Evolutionary conservation across 2,797 vertebrate genomes (phyloP).

Genomic region (Brachyrhaphis roseni): DNA sequence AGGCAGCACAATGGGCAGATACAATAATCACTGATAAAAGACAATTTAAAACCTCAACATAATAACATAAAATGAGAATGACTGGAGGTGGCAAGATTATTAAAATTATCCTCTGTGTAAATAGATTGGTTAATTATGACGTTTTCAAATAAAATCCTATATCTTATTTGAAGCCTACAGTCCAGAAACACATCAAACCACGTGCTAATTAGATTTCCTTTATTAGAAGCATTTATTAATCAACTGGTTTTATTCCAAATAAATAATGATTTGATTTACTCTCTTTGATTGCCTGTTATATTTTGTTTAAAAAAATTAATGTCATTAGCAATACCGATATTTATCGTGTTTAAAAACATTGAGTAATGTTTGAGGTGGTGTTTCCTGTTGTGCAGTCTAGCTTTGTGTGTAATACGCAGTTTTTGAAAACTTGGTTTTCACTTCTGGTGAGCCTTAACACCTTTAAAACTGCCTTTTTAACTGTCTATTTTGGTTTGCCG

Average conservation of each 20-base stretch:
- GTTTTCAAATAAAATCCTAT: neutral
- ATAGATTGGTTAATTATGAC: neutral
- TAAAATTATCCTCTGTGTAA: neutral
- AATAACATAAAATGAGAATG: neutral
- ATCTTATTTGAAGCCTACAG: neutral
- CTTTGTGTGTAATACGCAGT: neutral
- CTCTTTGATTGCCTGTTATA: too few species aligned
- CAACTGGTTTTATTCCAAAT: neutral
- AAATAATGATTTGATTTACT: neutral
- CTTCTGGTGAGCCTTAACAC: slow-evolving; percentile 31
- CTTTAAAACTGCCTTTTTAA: slow-evolving; percentile 1
- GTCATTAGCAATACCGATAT: neutral
- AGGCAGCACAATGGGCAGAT: neutral
- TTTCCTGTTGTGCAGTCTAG: neutral
- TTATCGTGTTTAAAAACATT: neutral
- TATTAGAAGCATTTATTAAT: neutral
- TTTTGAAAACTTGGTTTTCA: neutral
- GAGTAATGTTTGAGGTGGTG: neutral
- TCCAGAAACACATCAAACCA: neutral
- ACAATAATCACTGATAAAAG: neutral
- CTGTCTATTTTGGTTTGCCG: slow-evolving; percentile 5
- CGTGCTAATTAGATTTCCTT: neutral
- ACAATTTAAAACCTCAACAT: neutral
- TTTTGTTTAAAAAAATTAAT: too few species aligned
- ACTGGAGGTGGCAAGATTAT: neutral